Conservation (phyloP, 2,888 invertebrate genomes). For the Sarcophaga subvicina region DNA sequence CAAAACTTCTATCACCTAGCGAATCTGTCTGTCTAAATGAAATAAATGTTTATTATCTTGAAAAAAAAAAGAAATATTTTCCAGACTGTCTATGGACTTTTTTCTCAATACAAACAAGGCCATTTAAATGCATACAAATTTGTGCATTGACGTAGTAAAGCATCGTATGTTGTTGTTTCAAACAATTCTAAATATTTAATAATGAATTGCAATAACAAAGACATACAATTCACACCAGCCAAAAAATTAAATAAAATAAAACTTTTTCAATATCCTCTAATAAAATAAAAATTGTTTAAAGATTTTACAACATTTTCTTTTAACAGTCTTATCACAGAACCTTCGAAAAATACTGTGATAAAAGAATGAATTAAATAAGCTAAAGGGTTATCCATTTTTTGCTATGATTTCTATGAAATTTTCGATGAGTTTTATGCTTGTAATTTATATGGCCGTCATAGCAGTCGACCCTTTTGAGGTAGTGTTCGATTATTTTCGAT, state of each 20-base stretch:
- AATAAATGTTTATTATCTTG: conserved; percentile 6
- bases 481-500: no score
- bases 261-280: not conserved
- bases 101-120: not conserved
- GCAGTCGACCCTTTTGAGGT: no score
- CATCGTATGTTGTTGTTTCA: conserved; percentile 28
- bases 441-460: no score
- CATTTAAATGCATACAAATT: conserved; percentile 2
- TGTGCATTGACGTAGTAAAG: conserved; percentile 20
- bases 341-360: not conserved
- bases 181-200: not conserved
- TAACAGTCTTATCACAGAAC: no score
- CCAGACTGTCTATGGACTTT: not conserved
- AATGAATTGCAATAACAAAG: not conserved
- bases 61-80: not conserved
- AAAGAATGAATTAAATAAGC: not conserved
- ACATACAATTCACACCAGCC: not conserved
- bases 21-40: not conserved
- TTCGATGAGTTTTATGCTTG: no score
- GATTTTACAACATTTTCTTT: no score
- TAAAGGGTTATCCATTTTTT: no score
- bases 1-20: not conserved
- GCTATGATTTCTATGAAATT: no score
- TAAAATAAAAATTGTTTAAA: no score
- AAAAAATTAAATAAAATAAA: not conserved